Conservation (phyloP, 37 sponge, comb jelly and placozoan species). For the Oopsacas minuta region DNA sequence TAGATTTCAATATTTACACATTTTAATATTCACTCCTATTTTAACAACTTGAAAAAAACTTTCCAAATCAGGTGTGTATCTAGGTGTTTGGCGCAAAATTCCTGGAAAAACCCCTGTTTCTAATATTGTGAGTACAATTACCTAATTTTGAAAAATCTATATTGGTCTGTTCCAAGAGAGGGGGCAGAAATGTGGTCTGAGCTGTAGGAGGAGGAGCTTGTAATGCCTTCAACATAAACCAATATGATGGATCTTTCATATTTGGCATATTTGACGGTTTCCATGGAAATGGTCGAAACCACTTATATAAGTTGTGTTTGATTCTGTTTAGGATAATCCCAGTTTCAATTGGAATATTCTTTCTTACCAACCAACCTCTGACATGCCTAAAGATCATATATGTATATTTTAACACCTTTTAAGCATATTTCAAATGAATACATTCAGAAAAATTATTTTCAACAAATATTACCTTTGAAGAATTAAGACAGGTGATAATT, state of each 20-base stretch:
- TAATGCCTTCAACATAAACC: constrained; percentile 14
- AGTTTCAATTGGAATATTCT: not conserved
- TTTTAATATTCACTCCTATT: not conserved
- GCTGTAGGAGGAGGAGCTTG: constrained; percentile 12
- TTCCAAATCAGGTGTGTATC: no score
- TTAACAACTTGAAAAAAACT: no score
- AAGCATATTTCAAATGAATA: not conserved
- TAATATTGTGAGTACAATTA: no score
- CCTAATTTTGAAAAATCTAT: not conserved
- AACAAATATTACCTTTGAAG: not conserved
- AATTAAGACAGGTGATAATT: not conserved
- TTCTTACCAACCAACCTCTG: not conserved
- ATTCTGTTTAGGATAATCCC: not conserved
- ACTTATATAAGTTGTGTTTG: not conserved
- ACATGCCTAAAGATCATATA: not conserved
- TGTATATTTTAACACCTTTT: not conserved
- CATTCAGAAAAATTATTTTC: no score
- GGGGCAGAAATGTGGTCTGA: not conserved
- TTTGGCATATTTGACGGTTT: not conserved
- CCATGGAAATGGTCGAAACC: not conserved
- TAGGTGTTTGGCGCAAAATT: no score
- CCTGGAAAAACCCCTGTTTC: no score
- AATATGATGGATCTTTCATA: not conserved
- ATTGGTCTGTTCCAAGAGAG: not conserved
- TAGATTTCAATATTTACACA: not conserved